phyloP scores from a whole-genome alignment of 2,797 vertebrate species.

The Sebastes minor region DNA sequence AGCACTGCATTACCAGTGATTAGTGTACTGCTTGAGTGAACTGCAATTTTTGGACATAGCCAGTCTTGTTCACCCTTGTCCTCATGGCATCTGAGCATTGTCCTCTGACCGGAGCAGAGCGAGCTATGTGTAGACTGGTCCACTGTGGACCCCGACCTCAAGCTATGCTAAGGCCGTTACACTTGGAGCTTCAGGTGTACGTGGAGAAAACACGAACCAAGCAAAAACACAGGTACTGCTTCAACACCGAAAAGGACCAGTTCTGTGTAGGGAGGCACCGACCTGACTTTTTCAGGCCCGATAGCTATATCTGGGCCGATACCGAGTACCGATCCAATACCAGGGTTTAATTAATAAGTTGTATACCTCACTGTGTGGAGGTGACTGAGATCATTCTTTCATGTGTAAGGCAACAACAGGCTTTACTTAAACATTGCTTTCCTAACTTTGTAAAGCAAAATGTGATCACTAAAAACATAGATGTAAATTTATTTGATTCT shows the following conservation, averaged over 20 bases:
- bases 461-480: too few relatives aligned
- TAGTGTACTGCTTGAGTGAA: neutral
- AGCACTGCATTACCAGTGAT: neutral
- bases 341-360: too few relatives aligned
- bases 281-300: too few relatives aligned
- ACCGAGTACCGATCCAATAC: too few relatives aligned
- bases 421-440: too few relatives aligned
- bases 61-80: neutral
- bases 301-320: too few relatives aligned
- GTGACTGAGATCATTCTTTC: too few relatives aligned
- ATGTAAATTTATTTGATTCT: too few relatives aligned
- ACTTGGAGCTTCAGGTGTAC: constrained; percentile 82
- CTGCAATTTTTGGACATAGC: neutral
- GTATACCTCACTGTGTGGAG: too few relatives aligned
- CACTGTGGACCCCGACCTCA: constrained; percentile 80
- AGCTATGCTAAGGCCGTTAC: constrained; percentile 80
- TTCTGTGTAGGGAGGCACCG: neutral
- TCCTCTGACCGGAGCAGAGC: constrained; percentile 80
- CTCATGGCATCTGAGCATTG: constrained; percentile 70
- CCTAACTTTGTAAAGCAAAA: too few relatives aligned
- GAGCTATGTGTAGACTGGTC: constrained; percentile 83
- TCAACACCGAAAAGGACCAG: neutral
- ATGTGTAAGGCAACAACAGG: too few relatives aligned
- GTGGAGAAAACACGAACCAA: constrained; percentile 80
- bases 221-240: constrained; percentile 83